Base-by-base conservation (phyloP, 2,797 vertebrate genomes). In the Kryptolebias ocellatus region DNA sequence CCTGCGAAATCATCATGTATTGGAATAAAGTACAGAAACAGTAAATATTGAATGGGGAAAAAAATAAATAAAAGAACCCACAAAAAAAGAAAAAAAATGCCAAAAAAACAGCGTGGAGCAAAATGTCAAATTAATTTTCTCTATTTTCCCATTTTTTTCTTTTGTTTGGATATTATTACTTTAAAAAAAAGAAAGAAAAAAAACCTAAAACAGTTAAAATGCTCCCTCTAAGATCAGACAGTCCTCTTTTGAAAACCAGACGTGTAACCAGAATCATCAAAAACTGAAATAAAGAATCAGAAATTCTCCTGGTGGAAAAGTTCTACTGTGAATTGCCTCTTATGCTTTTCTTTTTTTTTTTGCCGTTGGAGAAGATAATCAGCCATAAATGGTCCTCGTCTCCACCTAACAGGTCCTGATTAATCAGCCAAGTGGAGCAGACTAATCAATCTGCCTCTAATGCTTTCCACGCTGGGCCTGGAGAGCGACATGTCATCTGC, bases 371-470 rank as follows among this genome's bases (percentile, higher is more conserved):
- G 78, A 81, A 65, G 78, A 86, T 86, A 91, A 91, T 92, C 91
- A 91, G 84, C 81, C 75, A 72, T 89, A 91, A 92, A 90, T 75
- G 84, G 73, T 78, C 77, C 88, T 90, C 27, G 60, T 82, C 87
- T 85, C 78, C 79, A 84, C 56, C 74, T 52, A 82, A 90, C 77
- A 44, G 86, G 64, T 72, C 60, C 85, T 86, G 87, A 91, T 87
- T 91, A 91, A 92, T 89, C 87, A 91, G 87, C 78, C 87, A 76
- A 85, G 80, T 86, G 74, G 78, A 85, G 75, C 73, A 60, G 80
- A 80, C 87, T 86, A 87, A 92, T 91, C 91, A 91, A 81, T 90
- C 86, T 64, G 76, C 76, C 71, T 83, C 80, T 69, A 83, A 84
- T 85, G 86, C 71, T 87, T 85, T 80, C 79, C 57, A 61, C 44